These are phyloP conservation scores for Circaetus cinerascens DNA, from an alignment of 2,113 vertebrate genomes.

Conservation along the genomic window DNA sequence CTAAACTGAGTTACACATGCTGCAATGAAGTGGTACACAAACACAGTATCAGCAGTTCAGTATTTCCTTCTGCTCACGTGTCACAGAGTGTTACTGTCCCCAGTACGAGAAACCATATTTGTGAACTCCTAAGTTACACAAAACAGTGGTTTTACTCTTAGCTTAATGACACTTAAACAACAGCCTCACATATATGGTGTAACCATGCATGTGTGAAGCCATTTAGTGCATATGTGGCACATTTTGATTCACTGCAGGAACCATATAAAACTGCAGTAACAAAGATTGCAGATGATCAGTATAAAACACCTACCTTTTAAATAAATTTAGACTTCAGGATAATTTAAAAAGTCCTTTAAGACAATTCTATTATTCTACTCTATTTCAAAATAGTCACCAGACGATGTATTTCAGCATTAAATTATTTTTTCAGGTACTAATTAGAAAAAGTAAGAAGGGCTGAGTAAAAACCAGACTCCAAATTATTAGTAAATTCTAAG, in stretches of 20 bases:
- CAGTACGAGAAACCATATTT: accelerated
- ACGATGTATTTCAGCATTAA: background rate
- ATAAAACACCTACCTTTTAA: background rate
- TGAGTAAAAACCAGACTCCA: background rate
- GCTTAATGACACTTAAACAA: background rate
- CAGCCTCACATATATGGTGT: accelerated
- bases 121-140: background rate
- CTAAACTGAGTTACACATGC: background rate
- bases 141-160: background rate
- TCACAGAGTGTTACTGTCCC: accelerated
- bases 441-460: background rate
- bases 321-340: background rate
- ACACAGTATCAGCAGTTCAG: background rate
- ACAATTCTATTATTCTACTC: background rate
- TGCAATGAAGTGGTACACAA: background rate
- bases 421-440: background rate
- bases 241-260: background rate
- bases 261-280: background rate
- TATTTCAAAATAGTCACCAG: background rate
- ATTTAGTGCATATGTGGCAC: background rate
- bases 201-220: background rate
- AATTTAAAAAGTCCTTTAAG: background rate
- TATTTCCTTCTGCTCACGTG: background rate
- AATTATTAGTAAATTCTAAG: background rate
- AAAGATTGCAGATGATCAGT: background rate